A percentile compares a stretch with the other conserved stretches of the same genome.
Evolutionary conservation across 2,113 vertebrate species (phyloP).

Genomic region (Odocoileus virginianus): DNA sequence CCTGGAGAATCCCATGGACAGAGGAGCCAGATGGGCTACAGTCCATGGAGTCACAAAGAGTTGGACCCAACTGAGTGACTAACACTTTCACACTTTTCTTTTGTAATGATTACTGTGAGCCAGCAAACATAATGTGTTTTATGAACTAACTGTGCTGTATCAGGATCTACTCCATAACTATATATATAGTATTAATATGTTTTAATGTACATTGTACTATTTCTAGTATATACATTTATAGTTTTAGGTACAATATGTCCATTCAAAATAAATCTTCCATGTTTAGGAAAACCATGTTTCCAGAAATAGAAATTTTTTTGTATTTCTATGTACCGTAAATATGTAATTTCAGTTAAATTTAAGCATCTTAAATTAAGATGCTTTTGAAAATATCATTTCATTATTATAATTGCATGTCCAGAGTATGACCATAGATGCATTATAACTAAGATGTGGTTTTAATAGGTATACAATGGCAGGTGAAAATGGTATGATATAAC

Average conservation of each 20-base stretch:
- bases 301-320: neutral
- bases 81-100: neutral
- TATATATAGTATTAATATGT: neutral
- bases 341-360: neutral
- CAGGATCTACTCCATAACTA: neutral
- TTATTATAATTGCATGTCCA: neutral
- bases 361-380: neutral
- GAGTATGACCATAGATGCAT: neutral
- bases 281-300: neutral
- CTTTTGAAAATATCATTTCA: neutral
- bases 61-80: neutral
- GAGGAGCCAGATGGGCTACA: neutral
- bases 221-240: neutral
- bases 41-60: neutral
- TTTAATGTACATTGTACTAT: neutral
- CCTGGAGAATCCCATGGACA: neutral
- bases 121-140: neutral
- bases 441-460: neutral
- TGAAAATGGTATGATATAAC: neutral
- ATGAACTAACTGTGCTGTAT: conserved; percentile 1
- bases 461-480: neutral
- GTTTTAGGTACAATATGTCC: neutral
- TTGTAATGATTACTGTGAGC: neutral
- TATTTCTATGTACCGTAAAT: neutral
- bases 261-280: conserved; percentile 19